phyloP scores from a whole-genome alignment of 1,140 invertebrate genomes.

The Zaprionus gabonicus region DNA sequence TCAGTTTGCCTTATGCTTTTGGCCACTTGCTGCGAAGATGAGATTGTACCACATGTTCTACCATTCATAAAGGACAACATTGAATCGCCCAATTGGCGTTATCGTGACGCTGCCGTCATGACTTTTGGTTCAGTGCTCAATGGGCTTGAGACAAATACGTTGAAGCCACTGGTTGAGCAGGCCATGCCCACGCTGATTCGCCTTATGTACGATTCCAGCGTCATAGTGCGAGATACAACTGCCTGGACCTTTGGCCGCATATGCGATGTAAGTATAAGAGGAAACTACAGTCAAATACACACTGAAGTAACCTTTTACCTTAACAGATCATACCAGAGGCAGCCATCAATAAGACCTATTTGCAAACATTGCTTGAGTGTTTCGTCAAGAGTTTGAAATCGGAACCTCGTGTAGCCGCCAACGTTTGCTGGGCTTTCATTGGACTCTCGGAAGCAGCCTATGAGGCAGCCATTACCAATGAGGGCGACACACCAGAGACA shows the following conservation, averaged over 20 bases:
- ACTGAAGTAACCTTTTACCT: neutral
- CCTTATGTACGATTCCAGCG: slow-evolving; percentile 95
- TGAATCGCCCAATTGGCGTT: slow-evolving; percentile 96
- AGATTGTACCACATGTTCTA: slow-evolving; percentile 97
- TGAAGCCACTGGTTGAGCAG: slow-evolving; percentile 97
- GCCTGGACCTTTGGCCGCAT: slow-evolving; percentile 99
- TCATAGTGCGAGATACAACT: slow-evolving; percentile 97
- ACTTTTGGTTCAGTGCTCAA: slow-evolving; percentile 99
- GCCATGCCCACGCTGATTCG: slow-evolving; percentile 98
- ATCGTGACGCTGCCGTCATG: slow-evolving; percentile 98
- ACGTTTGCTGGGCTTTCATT: slow-evolving; percentile 99
- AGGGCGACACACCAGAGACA: slow-evolving; percentile 95
- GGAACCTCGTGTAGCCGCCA: slow-evolving; percentile 98
- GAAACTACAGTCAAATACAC: neutral
- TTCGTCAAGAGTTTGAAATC: slow-evolving; percentile 95
- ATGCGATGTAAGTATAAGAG: slow-evolving; percentile 89
- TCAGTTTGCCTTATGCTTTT: slow-evolving; percentile 99
- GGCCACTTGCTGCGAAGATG: slow-evolving; percentile 98
- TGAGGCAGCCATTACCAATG: slow-evolving; percentile 90
- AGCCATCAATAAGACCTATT: slow-evolving; percentile 94
- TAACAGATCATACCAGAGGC: slow-evolving; percentile 94
- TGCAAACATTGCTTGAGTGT: slow-evolving; percentile 94
- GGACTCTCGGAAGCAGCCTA: slow-evolving; percentile 99
- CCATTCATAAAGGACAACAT: slow-evolving; percentile 99
- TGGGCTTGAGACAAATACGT: slow-evolving; percentile 93